Base-by-base conservation (phyloP, 2,797 vertebrate species). In the Neoniphon sammara region DNA sequence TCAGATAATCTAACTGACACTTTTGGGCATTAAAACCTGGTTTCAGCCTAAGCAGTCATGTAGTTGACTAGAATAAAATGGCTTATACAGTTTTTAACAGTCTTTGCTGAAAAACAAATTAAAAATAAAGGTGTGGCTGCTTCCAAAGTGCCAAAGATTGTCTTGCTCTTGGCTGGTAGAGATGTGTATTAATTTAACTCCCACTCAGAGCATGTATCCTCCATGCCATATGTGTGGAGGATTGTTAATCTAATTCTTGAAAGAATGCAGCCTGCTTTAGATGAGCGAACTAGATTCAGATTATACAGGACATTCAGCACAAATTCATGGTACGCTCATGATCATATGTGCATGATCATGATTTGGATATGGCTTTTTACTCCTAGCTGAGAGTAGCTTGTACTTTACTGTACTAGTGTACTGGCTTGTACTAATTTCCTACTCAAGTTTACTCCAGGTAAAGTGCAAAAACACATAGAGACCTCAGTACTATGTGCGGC, bases 111-210 rank as follows among this genome's bases (percentile, higher is more conserved):
- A 82, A 80, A 75, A 61, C 57, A 70, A 87, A 86, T 79, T 84
- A 75, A 85, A 56, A 15, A 49, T 49, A n/a, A 49, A 88, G 82
- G 76, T 86, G 82, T 80, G 81, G 84, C 66, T 83, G 59, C 57
- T 55, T 73, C 1, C 9, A 46, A 83, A 70, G 73, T 79, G 68
- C 74, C 67, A 79, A 53, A 79, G 73, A 66, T 91, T 63, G 84
- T 78, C 52, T 84, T 86, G 73, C 60, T 86, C 12, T 75, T 70
- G 78, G 64, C 65, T 68, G 65, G 31, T n/a, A 39, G 31, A 23
- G n/a, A 23, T 42, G 58, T 61, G 66, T 87, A 83, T 87, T 87
- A 78, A 85, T 81, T 67, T 69, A n/a, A 75, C 60, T 81, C 75
- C 65, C 59, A 78, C 69, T 82, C 76, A 57, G 64, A 66, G 65